Evolutionary conservation across 2,797 vertebrate species (phyloP), one percentile per base, ranked within the genome.

Genomic region (Gymnothorax reevesii): DNA sequence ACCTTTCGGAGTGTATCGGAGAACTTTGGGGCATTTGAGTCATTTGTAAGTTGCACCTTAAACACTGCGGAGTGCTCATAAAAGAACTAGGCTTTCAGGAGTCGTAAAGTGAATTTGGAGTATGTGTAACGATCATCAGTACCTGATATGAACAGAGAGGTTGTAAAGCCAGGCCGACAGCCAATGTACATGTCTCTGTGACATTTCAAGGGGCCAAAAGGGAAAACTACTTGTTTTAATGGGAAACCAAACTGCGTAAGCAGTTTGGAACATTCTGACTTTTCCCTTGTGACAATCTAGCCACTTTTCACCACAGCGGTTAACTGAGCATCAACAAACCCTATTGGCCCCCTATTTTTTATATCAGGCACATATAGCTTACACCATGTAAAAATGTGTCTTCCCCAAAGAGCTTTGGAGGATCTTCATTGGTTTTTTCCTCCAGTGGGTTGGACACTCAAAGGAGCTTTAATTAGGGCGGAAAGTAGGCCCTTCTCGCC

Each of bases 391-490:
- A n/a, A 52, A 17, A 42, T 42, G 20, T 27, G 7, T 75, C 12
- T 75, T 49, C 69, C 25, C 25, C 27, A 10, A 73, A 73, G 25
- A 10, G 25, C 12, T 8, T 20, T 54, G 49, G 83, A 49, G n/a
- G 69, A 12, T 27, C 10, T 73, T 33, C 4, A 5, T 3, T 12
- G 73, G 33, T 52, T 77, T 22, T 55, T 55, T 77, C 42, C 59
- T 57, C 55, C 60, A 60, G 57, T 54, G 73, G 13, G 15, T 54
- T 42, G 54, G 57, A 27, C 57, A 10, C 7, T 69, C 84, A 33
- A 71, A 59, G 52, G 27, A 13, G 54, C 22, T 25, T 82, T 10
- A 20, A 79, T 87, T 59, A 27, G 84, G 66, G 84, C 84, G 42
- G 62, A 77, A 25, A 85, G 71, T 7, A 17, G 15, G 42, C 49